A percentile compares a stretch with the other conserved stretches of the same genome.
Conservation (phyloP, 2,797 vertebrate species). For the Rhadinocentrus ornatus region DNA sequence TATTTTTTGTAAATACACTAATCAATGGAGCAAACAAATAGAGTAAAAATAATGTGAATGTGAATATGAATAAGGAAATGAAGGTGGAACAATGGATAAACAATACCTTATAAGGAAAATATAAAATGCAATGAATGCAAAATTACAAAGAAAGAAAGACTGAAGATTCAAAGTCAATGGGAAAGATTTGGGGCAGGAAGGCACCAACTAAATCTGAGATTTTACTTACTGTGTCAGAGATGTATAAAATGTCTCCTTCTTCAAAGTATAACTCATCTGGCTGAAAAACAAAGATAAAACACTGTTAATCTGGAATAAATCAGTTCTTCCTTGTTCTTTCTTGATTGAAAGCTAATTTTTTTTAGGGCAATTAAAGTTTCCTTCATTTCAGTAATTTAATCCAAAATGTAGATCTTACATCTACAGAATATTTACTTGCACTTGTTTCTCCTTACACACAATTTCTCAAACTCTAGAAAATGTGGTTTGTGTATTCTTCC, state of each 20-base stretch:
- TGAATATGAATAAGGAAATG: background rate
- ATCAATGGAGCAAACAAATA: background rate
- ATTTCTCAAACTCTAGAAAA: background rate
- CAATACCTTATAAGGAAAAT: background rate
- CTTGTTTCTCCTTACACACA: background rate
- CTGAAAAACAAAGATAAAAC: conserved; percentile 69
- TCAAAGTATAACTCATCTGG: conserved; percentile 98
- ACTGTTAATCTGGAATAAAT: background rate
- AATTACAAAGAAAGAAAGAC: conserved; percentile 29
- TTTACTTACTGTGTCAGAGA: conserved; percentile 93
- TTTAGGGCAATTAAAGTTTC: background rate
- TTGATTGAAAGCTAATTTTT: background rate
- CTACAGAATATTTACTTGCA: background rate
- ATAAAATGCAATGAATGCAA: conserved; percentile 19
- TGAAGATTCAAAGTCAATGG: background rate
- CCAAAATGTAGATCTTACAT: no score
- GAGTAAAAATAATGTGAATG: background rate
- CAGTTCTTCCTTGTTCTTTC: background rate
- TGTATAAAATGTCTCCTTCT: conserved; percentile 97
- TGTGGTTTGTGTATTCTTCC: background rate
- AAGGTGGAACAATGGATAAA: background rate
- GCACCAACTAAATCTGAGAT: background rate
- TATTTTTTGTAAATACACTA: background rate
- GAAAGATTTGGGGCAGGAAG: background rate
- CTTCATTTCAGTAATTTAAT: background rate